Evolutionary conservation across 2,888 invertebrate genomes (phyloP).

Genomic region (Abrostola triplasia): DNA sequence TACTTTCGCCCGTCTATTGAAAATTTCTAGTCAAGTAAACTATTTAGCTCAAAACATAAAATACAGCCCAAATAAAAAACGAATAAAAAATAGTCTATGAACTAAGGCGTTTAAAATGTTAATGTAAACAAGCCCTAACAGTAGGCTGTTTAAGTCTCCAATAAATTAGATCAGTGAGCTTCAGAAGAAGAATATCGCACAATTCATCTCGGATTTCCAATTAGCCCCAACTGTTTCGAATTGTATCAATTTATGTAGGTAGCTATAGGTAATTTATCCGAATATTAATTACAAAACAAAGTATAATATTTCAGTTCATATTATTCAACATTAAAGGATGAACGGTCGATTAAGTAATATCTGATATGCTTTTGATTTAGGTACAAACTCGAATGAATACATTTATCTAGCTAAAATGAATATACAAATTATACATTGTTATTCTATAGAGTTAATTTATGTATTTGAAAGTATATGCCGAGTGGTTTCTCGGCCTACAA

Average conservation of each 20-base stretch:
- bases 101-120: not conserved
- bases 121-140: constrained; percentile 7
- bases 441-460: no score
- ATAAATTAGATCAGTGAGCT: constrained; percentile 25
- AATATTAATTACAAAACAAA: constrained; percentile 3
- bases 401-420: no score
- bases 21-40: no score
- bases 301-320: constrained; percentile 8
- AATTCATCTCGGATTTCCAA: constrained; percentile 36
- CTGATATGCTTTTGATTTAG: not conserved
- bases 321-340: not conserved
- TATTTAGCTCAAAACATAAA: no score
- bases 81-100: no score
- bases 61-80: no score
- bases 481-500: no score
- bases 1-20: no score
- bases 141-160: constrained; percentile 10
- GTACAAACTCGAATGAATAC: not conserved
- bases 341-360: constrained; percentile 1
- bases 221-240: constrained; percentile 29
- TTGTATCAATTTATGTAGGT: constrained; percentile 29
- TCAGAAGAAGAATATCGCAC: constrained; percentile 31
- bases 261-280: constrained; percentile 21
- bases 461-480: no score
- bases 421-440: no score